Evolutionary conservation across 2,113 vertebrate genomes (phyloP), one percentile per base, ranked within the genome.

Genomic region (Clupea harengus): DNA sequence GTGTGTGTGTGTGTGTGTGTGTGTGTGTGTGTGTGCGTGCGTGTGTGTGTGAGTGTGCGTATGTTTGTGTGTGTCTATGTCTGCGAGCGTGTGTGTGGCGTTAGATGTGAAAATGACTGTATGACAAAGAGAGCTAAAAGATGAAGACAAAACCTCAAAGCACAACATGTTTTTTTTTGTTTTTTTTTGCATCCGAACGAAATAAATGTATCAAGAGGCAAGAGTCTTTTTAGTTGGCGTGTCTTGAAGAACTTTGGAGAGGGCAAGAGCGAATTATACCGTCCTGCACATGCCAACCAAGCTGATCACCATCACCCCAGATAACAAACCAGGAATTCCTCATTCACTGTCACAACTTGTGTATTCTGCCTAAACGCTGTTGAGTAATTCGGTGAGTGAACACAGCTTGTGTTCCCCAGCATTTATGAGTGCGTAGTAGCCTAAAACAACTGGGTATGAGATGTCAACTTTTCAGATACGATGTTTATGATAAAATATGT

Each of bases 11-110:
- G 10, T 49, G 10, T 47, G 81, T 47, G 45, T 82, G 81, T 47
- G 81, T 82, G 82, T 54, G 82, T 78, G 54, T 83, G 46, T 45
- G 78, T 57, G 81, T 49, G 81, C 13, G 52, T 80, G 50, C 32
- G 60, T 15, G 28, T 78, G 80, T 22, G 80, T 45, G 10, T 39
- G 20, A n/a, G 32, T 18, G 80, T 50, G 39, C 45, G 75, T 47
- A 32, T 25, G 57, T 60, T 1, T 39, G 39, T 39, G 39, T 2
- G 39, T 39, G 10, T 52, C 17, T 57, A 17, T 60, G 18, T 6
- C 18, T 20, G 18, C 18, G 54, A 18, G 17, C 18, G 20, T 60
- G 22, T 60, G 54, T 22, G 54, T 22, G 54, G 20, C 54, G 20
- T 60, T 20, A 22, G 20, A 60, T 60, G 54, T 60, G 54, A 15